Conservation (phyloP, 37 sponge, comb jelly and placozoan genomes). For the Corticium candelabrum region DNA sequence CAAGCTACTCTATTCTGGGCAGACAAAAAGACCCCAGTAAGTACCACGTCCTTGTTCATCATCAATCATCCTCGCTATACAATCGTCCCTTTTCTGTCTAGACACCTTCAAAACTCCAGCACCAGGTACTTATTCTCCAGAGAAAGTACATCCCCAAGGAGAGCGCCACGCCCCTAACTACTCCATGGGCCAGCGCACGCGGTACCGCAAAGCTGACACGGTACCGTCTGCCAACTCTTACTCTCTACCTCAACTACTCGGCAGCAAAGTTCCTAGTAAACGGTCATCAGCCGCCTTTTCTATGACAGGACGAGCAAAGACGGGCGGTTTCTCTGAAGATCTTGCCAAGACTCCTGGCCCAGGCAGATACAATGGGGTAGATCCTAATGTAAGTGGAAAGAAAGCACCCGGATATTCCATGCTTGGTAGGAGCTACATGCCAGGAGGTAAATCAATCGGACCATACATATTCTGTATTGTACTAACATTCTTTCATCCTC, state of each 20-base stretch:
- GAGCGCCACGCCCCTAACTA: slow-evolving; percentile 84
- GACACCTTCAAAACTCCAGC: slow-evolving; percentile 83
- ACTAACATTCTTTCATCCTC: slow-evolving; percentile 7
- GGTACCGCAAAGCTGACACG: slow-evolving; percentile 86
- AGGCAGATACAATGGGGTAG: slow-evolving; percentile 66
- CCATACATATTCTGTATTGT: not conserved
- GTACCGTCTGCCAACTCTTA: slow-evolving; percentile 86
- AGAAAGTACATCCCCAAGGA: slow-evolving; percentile 72
- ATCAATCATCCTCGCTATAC: not conserved
- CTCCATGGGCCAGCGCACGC: slow-evolving; percentile 71
- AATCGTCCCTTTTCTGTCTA: slow-evolving; percentile 1
- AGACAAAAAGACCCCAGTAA: slow-evolving; percentile 79
- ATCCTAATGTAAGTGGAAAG: slow-evolving; percentile 31
- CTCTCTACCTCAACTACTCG: slow-evolving; percentile 80
- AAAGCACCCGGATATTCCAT: slow-evolving; percentile 90
- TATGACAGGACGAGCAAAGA: slow-evolving; percentile 68
- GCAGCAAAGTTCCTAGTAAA: slow-evolving; percentile 50
- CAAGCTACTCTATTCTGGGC: slow-evolving; percentile 65
- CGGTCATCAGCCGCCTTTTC: slow-evolving; percentile 70
- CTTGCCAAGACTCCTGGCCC: slow-evolving; percentile 89
- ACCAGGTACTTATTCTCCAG: slow-evolving; percentile 76
- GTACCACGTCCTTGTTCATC: not conserved
- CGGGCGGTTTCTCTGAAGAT: slow-evolving; percentile 79
- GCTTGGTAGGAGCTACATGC: slow-evolving; percentile 84
- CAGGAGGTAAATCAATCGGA: slow-evolving; percentile 80